Evolutionary conservation across 2,797 vertebrate genomes (phyloP), one percentile per base, ranked within the genome.

Genomic region (Pampus argenteus): DNA sequence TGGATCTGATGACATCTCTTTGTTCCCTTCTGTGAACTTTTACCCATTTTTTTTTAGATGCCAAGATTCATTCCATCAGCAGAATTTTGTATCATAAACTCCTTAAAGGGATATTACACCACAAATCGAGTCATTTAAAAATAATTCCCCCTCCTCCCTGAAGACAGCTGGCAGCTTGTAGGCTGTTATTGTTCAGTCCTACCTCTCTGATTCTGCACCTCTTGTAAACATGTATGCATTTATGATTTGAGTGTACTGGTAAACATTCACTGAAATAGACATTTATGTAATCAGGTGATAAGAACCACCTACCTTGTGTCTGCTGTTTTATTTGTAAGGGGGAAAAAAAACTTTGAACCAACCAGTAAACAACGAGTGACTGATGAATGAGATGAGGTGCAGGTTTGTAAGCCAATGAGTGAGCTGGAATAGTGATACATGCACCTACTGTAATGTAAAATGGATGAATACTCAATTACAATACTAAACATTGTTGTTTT

Each of bases 1-100:
- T 42, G 14, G 17, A 38, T 42, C 5, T 8, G 11, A 22, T 42
- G 45, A 65, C 20, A 56, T 23, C 28, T 10, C 15, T 23, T 66
- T 60, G 55, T 61, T 78, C 61, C 29, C 31, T 22, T 52, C 11
- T 3, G 20, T 60, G 61, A 84, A 63, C 82, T 48, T 63, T 84
- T 51, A 59, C 79, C 72, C 6, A 70, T 74, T 4, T 48, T n/a
- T 20, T 15, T 4, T 9, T 18, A 7, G 28, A 26, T 2, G 6
- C 18, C 9, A n/a, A 25, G 1, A 23, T 23, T 25, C 0, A 23
- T 23, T 25, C 0, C 8, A 26, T 18, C 23, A n/a, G 13, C 0
- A 34, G 2, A 3, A 20, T 40, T 29, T 74, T n/a, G n/a, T n/a
- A n/a, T n/a, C n/a, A n/a, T n/a, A n/a, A n/a, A n/a, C n/a, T 36